phyloP scores from a whole-genome alignment of 2,113 vertebrate species.

The Athene cunicularia region DNA sequence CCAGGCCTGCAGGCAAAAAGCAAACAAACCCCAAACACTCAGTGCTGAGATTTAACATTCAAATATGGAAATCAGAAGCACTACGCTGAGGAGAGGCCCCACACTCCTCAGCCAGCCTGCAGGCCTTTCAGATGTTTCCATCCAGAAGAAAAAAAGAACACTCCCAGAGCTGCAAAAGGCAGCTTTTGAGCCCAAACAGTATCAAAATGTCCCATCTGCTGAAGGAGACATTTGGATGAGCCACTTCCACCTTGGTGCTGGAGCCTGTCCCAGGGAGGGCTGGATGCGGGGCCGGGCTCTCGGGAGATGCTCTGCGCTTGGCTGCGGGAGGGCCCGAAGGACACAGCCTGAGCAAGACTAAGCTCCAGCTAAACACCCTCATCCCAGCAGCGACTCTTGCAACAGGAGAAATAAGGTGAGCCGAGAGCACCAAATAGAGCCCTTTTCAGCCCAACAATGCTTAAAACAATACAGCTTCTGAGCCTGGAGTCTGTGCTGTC shows the following conservation, averaged over 20 bases:
- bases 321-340: not conserved
- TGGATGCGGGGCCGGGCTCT: not conserved
- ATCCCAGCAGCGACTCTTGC: not conserved
- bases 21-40: not conserved
- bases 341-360: not conserved
- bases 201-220: not conserved
- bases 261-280: not conserved
- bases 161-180: not conserved
- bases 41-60: not conserved
- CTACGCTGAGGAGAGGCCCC: not conserved
- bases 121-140: not conserved
- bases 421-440: not conserved
- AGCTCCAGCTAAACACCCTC: not conserved
- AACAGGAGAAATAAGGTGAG: not conserved
- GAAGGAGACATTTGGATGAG: not conserved
- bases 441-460: not conserved
- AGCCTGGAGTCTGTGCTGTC: not conserved
- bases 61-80: not conserved
- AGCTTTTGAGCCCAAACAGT: not conserved
- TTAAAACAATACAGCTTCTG: not conserved
- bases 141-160: not conserved
- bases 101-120: not conserved
- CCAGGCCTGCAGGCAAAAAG: slow-evolving; percentile 78
- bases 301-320: not conserved
- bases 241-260: not conserved